These are phyloP conservation scores for Nesidiocoris tenuis DNA, from an alignment of 2,888 invertebrate genomes.

Conservation along the genomic window DNA sequence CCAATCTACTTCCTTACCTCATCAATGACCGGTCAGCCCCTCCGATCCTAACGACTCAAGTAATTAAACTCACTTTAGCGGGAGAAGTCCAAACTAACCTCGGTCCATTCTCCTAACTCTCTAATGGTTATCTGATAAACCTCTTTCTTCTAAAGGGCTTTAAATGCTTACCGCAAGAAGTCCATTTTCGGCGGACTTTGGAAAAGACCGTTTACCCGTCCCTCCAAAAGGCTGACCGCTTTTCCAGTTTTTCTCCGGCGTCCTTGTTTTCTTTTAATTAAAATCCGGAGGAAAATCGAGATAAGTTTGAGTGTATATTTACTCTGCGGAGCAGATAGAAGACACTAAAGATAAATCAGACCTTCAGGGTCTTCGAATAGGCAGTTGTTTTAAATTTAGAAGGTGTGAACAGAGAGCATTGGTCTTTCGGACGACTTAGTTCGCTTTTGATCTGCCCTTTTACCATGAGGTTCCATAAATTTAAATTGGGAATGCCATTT, in stretches of 20 bases:
- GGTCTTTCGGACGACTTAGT: conserved; percentile 8
- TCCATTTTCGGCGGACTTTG: conserved; percentile 1
- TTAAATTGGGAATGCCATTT: too few species aligned
- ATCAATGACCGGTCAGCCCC: neutral
- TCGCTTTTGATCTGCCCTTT: too few species aligned
- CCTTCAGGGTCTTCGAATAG: conserved; percentile 32
- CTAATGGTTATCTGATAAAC: conserved; percentile 46
- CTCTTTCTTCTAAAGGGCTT: conserved; percentile 20
- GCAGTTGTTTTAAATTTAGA: conserved; percentile 31
- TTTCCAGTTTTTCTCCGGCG: neutral
- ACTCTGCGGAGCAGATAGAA: conserved; percentile 5
- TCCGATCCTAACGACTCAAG: conserved; percentile 42
- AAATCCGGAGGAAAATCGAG: conserved; percentile 22
- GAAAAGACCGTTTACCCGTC: conserved; percentile 1
- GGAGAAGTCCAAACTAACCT: conserved; percentile 34
- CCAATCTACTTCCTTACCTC: neutral
- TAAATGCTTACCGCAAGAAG: conserved; percentile 6
- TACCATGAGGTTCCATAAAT: too few species aligned
- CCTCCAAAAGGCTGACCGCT: neutral
- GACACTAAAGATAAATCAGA: conserved; percentile 32
- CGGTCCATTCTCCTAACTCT: conserved; percentile 39
- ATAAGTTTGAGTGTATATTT: conserved; percentile 21
- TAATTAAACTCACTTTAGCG: conserved; percentile 43
- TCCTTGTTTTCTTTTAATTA: conserved; percentile 39
- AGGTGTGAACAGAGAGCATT: conserved; percentile 39